phyloP scores from a whole-genome alignment of 2,797 vertebrate species.

The Ciconia nigra region DNA sequence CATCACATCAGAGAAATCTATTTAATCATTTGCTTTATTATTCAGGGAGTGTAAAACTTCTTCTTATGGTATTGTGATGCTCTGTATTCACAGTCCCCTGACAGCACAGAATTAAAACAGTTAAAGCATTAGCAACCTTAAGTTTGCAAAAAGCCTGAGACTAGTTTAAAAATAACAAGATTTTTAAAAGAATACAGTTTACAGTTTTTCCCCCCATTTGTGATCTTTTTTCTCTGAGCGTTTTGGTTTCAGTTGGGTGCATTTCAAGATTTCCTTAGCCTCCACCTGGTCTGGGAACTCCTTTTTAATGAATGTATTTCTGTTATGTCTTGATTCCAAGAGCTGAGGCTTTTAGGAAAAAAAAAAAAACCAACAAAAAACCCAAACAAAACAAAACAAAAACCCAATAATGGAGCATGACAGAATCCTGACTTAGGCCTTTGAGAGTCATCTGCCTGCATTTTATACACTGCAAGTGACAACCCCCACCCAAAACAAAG shows the following conservation, averaged over 20 bases:
- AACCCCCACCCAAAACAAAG: not conserved
- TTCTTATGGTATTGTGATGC: not conserved
- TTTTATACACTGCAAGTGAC: not conserved
- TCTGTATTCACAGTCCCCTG: not conserved
- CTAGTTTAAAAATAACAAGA: not conserved
- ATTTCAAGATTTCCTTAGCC: not conserved
- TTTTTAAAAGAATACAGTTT: not conserved
- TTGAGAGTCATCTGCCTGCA: not conserved
- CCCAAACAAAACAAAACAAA: not conserved
- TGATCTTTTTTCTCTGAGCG: not conserved
- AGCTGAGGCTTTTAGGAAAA: not conserved
- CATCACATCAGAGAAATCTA: conserved; percentile 1
- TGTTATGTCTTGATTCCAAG: not conserved
- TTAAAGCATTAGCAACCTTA: not conserved
- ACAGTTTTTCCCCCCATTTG: fast-evolving
- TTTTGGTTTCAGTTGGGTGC: not conserved
- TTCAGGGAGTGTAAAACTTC: not conserved
- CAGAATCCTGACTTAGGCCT: not conserved
- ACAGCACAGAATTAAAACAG: not conserved
- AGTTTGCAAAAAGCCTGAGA: not conserved
- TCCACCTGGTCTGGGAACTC: not conserved
- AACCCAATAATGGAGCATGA: fast-evolving
- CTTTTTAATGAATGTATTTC: not conserved
- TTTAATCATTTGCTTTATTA: conserved; percentile 26
- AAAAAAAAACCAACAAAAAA: not conserved